These are phyloP conservation scores for Poecilus cupreus DNA, from an alignment of 2,888 invertebrate species.

Conservation along the genomic window DNA sequence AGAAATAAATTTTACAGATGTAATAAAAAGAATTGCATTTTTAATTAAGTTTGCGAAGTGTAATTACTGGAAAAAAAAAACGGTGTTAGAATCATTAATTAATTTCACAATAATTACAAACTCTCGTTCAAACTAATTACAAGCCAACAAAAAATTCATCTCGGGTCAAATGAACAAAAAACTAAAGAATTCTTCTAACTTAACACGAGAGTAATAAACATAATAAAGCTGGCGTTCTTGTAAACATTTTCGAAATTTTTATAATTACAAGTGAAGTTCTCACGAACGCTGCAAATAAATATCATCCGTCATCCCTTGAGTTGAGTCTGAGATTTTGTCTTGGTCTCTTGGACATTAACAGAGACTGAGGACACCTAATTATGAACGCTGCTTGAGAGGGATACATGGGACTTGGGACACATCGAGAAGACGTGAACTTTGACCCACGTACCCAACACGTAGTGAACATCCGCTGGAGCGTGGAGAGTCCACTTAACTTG, in stretches of 20 bases:
- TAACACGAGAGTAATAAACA: neutral
- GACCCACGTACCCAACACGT: neutral
- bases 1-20: no score
- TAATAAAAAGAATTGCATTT: neutral
- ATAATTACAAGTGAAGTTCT: constrained; percentile 47
- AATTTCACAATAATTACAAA: constrained; percentile 21
- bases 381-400: neutral
- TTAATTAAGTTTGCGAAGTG: neutral
- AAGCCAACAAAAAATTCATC: neutral
- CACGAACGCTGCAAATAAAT: constrained; percentile 40
- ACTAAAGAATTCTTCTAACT: neutral
- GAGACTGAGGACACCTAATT: constrained; percentile 27
- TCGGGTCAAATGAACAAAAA: neutral
- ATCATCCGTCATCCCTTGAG: constrained; percentile 11
- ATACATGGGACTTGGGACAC: neutral
- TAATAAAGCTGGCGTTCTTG: neutral
- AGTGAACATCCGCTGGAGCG: neutral
- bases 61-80: constrained; percentile 1
- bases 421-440: constrained; percentile 10
- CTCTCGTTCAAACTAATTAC: constrained; percentile 4
- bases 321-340: no score
- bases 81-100: neutral
- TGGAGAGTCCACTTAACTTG: neutral
- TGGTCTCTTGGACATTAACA: constrained; percentile 1
- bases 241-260: constrained; percentile 51